Evolutionary conservation across 2,888 invertebrate species (phyloP).

Genomic region (Hecatera dysodea): DNA sequence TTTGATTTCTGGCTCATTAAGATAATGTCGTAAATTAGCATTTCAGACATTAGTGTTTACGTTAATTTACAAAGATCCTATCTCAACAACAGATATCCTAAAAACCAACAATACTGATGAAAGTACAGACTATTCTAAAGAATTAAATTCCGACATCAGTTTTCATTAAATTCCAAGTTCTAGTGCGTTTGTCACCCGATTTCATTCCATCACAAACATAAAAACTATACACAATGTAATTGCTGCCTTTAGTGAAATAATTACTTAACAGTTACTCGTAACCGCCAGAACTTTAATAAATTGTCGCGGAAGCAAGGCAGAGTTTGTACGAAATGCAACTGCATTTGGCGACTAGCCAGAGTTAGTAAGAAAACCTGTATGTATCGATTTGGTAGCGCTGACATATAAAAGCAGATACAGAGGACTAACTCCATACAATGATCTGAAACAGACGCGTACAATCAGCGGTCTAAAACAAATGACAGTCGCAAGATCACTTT

Average conservation of each 20-base stretch:
- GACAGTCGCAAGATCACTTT: background rate
- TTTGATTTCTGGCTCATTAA: background rate
- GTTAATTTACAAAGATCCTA: too few relatives aligned
- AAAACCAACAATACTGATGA: background rate
- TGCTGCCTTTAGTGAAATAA: slow-evolving; percentile 50
- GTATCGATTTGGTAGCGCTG: slow-evolving; percentile 74
- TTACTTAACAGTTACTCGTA: slow-evolving; percentile 60
- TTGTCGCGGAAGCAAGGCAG: slow-evolving; percentile 39
- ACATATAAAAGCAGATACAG: background rate
- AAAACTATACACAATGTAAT: slow-evolving; percentile 44
- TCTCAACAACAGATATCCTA: background rate
- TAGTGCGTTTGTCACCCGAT: slow-evolving; percentile 29
- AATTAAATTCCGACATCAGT: background rate
- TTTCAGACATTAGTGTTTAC: too few relatives aligned
- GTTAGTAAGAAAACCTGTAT: slow-evolving; percentile 75
- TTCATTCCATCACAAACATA: slow-evolving; percentile 36
- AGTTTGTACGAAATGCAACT: slow-evolving; percentile 69
- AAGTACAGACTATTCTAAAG: background rate
- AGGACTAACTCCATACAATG: background rate
- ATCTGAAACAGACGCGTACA: background rate
- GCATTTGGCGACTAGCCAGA: slow-evolving; percentile 77
- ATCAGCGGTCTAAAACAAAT: background rate
- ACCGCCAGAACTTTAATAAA: slow-evolving; percentile 47
- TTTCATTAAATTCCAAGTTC: slow-evolving; percentile 35
- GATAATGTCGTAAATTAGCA: too few relatives aligned